Conservation (phyloP, 2,888 invertebrate genomes). For the Calliscelio sp. region DNA sequence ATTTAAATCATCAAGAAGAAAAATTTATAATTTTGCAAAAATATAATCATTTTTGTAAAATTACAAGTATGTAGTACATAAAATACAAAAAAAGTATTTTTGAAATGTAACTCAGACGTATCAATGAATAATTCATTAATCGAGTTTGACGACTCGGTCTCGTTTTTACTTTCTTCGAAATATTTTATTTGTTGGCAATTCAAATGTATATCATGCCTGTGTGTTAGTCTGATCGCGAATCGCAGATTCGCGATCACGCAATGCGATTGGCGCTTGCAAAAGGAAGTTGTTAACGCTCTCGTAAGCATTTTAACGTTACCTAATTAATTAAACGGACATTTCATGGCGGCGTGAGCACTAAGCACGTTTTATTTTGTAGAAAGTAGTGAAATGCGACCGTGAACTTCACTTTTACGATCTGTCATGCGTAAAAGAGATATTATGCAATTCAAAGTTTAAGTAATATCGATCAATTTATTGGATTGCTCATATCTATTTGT, state of each 20-base stretch:
- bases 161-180: slow-evolving; percentile 41
- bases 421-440: slow-evolving; percentile 52
- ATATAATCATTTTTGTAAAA: too few species aligned
- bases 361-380: slow-evolving; percentile 63
- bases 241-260: too few species aligned
- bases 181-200: slow-evolving; percentile 21
- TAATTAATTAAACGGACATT: slow-evolving; percentile 73
- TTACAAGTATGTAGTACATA: too few species aligned
- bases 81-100: too few species aligned
- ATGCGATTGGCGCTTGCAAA: slow-evolving; percentile 58
- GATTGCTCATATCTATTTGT: too few species aligned
- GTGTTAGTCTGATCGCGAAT: slow-evolving; percentile 30
- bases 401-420: slow-evolving; percentile 76
- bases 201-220: neutral
- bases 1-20: too few species aligned
- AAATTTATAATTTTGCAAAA: too few species aligned
- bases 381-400: slow-evolving; percentile 76
- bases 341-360: slow-evolving; percentile 47
- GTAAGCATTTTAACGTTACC: slow-evolving; percentile 69
- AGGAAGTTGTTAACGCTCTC: slow-evolving; percentile 72
- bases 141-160: slow-evolving; percentile 12
- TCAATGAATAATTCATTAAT: too few species aligned
- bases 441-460: slow-evolving; percentile 48
- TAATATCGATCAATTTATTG: too few species aligned
- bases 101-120: too few species aligned